Conservation (phyloP, 2,797 vertebrate genomes). For the Sarcoramphus papa region DNA sequence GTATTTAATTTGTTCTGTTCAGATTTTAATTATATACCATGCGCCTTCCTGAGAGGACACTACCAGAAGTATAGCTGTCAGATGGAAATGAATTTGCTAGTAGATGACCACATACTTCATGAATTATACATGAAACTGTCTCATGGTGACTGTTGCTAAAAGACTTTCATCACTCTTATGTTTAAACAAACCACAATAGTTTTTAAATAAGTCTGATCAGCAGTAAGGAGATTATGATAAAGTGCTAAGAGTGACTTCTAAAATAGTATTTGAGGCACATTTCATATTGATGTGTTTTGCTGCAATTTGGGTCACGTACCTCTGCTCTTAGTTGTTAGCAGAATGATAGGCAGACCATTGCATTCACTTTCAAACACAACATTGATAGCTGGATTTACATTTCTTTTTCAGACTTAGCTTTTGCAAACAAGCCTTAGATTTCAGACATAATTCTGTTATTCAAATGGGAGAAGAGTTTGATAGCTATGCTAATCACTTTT, state of each 20-base stretch:
- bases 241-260: constrained; percentile 57
- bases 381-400: constrained; percentile 73
- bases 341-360: constrained; percentile 36
- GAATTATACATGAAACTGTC: constrained; percentile 78
- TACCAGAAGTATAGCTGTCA: constrained; percentile 68
- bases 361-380: constrained; percentile 48
- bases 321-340: constrained; percentile 28
- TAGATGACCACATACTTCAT: constrained; percentile 76
- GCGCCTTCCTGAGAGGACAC: constrained; percentile 73
- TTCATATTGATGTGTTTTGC: constrained; percentile 18
- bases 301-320: constrained; percentile 37
- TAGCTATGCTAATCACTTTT: constrained; percentile 86
- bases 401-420: constrained; percentile 67
- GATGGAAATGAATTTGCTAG: constrained; percentile 75
- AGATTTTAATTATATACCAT: constrained; percentile 75
- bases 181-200: constrained; percentile 72
- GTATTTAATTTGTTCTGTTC: constrained; percentile 76
- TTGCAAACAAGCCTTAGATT: constrained; percentile 71
- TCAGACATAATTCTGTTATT: constrained; percentile 81
- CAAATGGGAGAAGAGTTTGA: constrained; percentile 82
- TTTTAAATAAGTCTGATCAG: constrained; percentile 72
- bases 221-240: constrained; percentile 56
- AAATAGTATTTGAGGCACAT: constrained; percentile 40
- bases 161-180: constrained; percentile 70
- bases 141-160: constrained; percentile 69